A percentile compares a stretch with the other conserved stretches of the same genome.
These are phyloP conservation scores for Lithodes maja DNA, from an alignment of 2,888 invertebrate genomes.

Conservation along the genomic window DNA sequence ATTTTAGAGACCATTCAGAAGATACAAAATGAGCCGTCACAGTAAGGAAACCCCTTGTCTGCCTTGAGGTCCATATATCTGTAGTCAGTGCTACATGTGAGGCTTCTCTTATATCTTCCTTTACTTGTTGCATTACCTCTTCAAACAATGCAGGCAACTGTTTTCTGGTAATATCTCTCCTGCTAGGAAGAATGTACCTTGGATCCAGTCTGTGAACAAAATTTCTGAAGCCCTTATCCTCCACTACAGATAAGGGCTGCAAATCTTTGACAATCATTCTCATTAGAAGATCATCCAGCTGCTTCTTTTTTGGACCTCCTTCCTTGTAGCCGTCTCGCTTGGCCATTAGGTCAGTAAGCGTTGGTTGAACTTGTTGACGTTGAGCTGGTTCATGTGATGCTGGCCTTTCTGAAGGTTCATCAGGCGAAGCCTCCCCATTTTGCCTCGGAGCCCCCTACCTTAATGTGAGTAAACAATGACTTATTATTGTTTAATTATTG, in stretches of 20 bases:
- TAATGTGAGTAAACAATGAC: too few species aligned
- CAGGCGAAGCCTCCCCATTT: conserved; percentile 6
- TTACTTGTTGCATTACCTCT: background rate
- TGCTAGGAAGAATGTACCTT: conserved; percentile 26
- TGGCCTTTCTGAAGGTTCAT: background rate
- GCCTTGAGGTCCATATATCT: conserved; percentile 29
- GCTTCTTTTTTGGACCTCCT: conserved; percentile 1
- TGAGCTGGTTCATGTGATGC: background rate
- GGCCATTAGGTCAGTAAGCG: conserved; percentile 15
- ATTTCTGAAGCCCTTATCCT: conserved; percentile 11
- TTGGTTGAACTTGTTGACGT: conserved; percentile 11
- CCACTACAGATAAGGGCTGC: conserved; percentile 23
- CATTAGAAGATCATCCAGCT: conserved; percentile 15
- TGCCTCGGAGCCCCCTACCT: too few species aligned
- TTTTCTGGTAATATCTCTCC: conserved; percentile 9
- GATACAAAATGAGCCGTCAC: conserved; percentile 33
- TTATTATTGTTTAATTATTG: too few species aligned
- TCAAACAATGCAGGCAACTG: conserved; percentile 2
- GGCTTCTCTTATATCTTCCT: conserved; percentile 16
- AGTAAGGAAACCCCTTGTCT: conserved; percentile 20
- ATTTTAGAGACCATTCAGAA: conserved; percentile 6
- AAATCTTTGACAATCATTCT: conserved; percentile 28
- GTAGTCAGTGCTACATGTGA: conserved; percentile 5
- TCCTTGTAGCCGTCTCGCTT: conserved; percentile 17
- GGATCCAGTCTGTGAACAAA: conserved; percentile 19